Evolutionary conservation across 2,113 vertebrate species (phyloP), one percentile per base, ranked within the genome.

Genomic region (Oostethus manadensis): DNA sequence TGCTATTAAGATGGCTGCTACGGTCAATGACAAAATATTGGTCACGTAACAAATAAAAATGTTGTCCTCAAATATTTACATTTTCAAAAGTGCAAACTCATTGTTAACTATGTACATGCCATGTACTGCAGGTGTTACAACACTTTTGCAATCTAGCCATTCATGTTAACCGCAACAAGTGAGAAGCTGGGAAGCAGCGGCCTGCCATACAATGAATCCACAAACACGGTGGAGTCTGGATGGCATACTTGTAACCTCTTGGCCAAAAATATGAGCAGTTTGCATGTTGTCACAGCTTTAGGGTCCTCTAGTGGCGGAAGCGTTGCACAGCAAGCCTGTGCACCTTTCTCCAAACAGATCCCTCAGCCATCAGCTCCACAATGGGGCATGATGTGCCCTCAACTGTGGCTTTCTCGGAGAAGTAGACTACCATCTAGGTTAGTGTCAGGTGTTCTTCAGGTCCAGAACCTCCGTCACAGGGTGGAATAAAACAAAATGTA

Each of bases 401-500:
- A 80, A 76, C 64, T 64, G 68, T 38, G 69, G 63, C 53, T 73
- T 66, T 49, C 18, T 38, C 14, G 53, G 20, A 38, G 33, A n/a
- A 23, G 8, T 4, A 55, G 38, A 58, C 43, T 59, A 75, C 74
- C 58, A 74, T 66, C 60, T 48, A 20, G 54, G 43, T 45, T 72
- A 67, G 35, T 60, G 38, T 48, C 20, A 50, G 35, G 44, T 72
- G 69, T 81, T 54, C 88, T 88, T 29, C 6, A 75, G 80, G 65
- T 86, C 82, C 46, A 2, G 80, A 88, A 17, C 83, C 35, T 61
- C 71, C 91, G 9, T 95, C 53, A 96, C 67, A 73, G 91, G 86
- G 93, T 91, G 21, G 93, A 95, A 86, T 97, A 99, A 84, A 99
- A 99, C 76, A 99, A 92, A 81, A 99, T 99, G 78, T 99, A 99